Base-by-base conservation (phyloP, 2,888 invertebrate species). In the Eretmocerus hayati region DNA sequence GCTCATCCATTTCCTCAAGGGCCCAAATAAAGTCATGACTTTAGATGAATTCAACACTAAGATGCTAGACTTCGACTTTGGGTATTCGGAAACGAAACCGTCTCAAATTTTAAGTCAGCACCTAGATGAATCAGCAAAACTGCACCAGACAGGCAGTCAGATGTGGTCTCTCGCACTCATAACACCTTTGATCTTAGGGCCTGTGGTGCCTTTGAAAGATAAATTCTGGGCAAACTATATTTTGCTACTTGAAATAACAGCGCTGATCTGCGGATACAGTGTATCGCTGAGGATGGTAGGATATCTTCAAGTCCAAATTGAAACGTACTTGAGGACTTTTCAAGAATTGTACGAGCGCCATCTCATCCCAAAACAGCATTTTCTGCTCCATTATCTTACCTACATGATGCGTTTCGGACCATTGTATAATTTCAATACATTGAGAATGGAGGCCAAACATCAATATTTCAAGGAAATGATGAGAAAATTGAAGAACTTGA, bases 391-490 rank as follows among this genome's bases (percentile, higher is more conserved):
- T 11, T 37, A 37, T 15, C 43, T 40, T 5, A 16, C 32, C 8
- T 20, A 38, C 4, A 48, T 32, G 13, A 19, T 31, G 4, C n/a
- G 32, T 6, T 32, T 37, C n/a, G 43, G 48, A 8, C 43, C 43
- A 9, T 31, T 48, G 13, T 39, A 43, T 33, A 31, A 48, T 8
- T 48, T 33, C 32, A 42, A 38, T 43, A 48, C 48, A 3, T 38
- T 43, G 5, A 15, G 48, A 38, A 32, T 23, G 8, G 48, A 48
- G 18, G 38, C 43, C 3, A 43, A 48, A 32, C 43, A 48, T 21
- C 48, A 48, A 38, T 43, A 15, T 37, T 48, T 39, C 9, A 43
- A 42, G 20, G 38, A 43, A 11, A 21, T 43, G 2, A 30, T 48
- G 37, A 42, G 32, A 16, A 36, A 31, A 30, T 2, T 37, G 11